A percentile compares a stretch with the other conserved stretches of the same genome.
Conservation (phyloP, 2,888 invertebrate species). For the Anaspis maculata region DNA sequence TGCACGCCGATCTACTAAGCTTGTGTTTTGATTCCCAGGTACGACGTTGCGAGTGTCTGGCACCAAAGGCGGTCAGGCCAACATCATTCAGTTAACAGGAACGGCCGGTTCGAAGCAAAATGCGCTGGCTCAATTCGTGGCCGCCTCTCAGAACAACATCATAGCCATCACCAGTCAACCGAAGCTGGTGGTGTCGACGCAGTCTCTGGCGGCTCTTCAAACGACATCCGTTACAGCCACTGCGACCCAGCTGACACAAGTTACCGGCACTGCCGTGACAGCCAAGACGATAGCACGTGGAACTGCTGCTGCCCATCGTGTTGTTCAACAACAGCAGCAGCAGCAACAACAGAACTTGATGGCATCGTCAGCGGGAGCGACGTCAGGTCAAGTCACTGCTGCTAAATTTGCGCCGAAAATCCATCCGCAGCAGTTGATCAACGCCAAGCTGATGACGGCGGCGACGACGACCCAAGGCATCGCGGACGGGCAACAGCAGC, state of each 20-base stretch:
- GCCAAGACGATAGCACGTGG: slow-evolving; percentile 23
- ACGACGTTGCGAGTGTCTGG: slow-evolving; percentile 44
- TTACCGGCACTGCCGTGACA: slow-evolving; percentile 24
- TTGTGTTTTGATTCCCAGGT: no score
- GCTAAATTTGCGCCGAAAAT: slow-evolving; percentile 36
- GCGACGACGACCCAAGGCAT: slow-evolving; percentile 26
- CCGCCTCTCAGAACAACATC: slow-evolving; percentile 46
- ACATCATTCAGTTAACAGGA: slow-evolving; percentile 46
- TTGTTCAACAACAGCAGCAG: no score
- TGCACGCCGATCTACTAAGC: no score
- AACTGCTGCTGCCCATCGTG: no score
- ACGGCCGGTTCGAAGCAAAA: slow-evolving; percentile 38
- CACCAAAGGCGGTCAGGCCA: slow-evolving; percentile 42
- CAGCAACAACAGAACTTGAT: no score
- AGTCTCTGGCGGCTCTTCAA: slow-evolving; percentile 17
- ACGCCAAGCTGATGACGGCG: slow-evolving; percentile 42
- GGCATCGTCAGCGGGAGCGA: slow-evolving; percentile 3
- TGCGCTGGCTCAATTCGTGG: slow-evolving; percentile 42
- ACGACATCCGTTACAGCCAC: slow-evolving; percentile 23
- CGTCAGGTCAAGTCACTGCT: no score
- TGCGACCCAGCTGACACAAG: no score
- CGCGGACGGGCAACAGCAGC: slow-evolving; percentile 16
- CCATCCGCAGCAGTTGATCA: slow-evolving; percentile 41
- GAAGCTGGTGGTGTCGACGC: slow-evolving; percentile 32
- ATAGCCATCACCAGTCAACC: slow-evolving; percentile 35